phyloP scores from a whole-genome alignment of 2,888 invertebrate species.

The Callimorpha dominula region DNA sequence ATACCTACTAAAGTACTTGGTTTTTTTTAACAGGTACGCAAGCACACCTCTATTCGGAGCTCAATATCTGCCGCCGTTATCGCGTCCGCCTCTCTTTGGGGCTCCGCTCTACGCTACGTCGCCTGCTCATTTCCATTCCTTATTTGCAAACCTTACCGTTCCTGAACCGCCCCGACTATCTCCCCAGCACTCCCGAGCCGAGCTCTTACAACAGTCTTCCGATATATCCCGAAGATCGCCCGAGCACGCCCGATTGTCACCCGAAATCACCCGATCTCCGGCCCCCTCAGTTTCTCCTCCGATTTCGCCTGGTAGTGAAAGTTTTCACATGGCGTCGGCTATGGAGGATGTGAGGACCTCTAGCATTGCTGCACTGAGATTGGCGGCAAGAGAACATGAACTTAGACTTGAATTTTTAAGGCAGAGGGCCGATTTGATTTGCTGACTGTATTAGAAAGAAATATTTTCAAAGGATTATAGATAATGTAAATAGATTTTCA shows the following conservation, averaged over 20 bases:
- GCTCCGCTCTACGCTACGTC: constrained; percentile 81
- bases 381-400: constrained; percentile 96
- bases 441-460: constrained; percentile 56
- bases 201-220: constrained; percentile 71
- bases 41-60: constrained; percentile 77
- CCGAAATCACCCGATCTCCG: constrained; percentile 69
- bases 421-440: constrained; percentile 88
- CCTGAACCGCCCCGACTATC: constrained; percentile 76
- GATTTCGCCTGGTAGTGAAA: constrained; percentile 82
- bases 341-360: constrained; percentile 91
- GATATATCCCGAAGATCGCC: constrained; percentile 59
- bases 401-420: constrained; percentile 93
- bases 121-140: constrained; percentile 92
- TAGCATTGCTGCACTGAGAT: constrained; percentile 94
- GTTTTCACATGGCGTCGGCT: constrained; percentile 81
- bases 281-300: constrained; percentile 84
- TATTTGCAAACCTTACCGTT: constrained; percentile 92
- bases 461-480: neutral
- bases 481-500: constrained; percentile 7
- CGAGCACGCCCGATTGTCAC: constrained; percentile 58
- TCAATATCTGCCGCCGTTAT: constrained; percentile 76
- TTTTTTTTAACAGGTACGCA: constrained; percentile 71
- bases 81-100: constrained; percentile 76
- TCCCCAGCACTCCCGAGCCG: constrained; percentile 68
- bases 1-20: constrained; percentile 15